Evolutionary conservation across 1,140 invertebrate genomes (phyloP).

Genomic region (Antheraea pernyi): DNA sequence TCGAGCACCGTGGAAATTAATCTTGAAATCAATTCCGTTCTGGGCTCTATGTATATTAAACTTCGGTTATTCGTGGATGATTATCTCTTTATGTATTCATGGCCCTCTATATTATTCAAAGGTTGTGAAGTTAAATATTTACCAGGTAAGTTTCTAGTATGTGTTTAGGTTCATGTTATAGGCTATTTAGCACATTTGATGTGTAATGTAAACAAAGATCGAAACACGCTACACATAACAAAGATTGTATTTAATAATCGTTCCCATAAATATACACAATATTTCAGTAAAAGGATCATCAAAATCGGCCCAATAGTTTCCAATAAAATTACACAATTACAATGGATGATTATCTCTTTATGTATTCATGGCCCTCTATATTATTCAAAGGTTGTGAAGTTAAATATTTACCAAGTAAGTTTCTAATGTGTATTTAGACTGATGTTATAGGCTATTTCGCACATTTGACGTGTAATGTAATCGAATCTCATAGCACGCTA

Average conservation of each 20-base stretch:
- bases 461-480: not conserved
- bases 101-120: slow-evolving; percentile 61
- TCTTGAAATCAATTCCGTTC: slow-evolving; percentile 59
- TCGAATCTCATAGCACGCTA: too few species aligned
- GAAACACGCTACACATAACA: too few species aligned
- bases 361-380: slow-evolving; percentile 64
- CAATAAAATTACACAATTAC: too few species aligned
- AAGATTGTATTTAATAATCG: too few species aligned
- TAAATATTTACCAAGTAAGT: slow-evolving; percentile 60
- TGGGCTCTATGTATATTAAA: slow-evolving; percentile 64
- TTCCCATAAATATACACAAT: too few species aligned
- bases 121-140: slow-evolving; percentile 52
- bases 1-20: slow-evolving; percentile 59
- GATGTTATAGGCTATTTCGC: not conserved
- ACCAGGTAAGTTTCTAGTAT: slow-evolving; percentile 42
- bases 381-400: slow-evolving; percentile 48
- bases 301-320: too few species aligned
- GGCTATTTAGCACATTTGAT: not conserved
- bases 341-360: slow-evolving; percentile 67
- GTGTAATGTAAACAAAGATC: too few species aligned
- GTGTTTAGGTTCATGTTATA: not conserved
- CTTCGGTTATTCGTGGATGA: slow-evolving; percentile 71
- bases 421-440: not conserved
- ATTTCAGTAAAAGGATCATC: too few species aligned
- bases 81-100: slow-evolving; percentile 59